Percentiles rank a stretch among this genome's conserved stretches.
Conservation (phyloP, 2,113 vertebrate genomes). For the Ictidomys tridecemlineatus region DNA sequence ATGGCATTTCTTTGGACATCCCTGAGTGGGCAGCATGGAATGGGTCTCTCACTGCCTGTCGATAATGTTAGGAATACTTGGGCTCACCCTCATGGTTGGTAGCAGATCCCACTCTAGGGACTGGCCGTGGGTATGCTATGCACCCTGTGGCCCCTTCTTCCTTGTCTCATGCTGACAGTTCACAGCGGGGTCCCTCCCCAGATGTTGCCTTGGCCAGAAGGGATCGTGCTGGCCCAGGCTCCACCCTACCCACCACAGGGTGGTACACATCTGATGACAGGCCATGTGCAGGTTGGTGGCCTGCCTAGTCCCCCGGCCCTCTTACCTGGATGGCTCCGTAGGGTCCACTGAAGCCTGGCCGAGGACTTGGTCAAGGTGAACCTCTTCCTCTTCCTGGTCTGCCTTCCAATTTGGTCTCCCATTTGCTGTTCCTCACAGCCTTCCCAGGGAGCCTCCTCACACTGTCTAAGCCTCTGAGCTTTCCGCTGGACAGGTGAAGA, state of each 20-base stretch:
- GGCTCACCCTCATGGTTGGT: not conserved
- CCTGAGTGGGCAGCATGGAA: conserved; percentile 77
- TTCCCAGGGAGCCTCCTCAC: not conserved
- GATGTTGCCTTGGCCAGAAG: not conserved
- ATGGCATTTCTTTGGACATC: conserved; percentile 60
- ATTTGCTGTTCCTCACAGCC: not conserved
- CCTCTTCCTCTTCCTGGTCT: not conserved
- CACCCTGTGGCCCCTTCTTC: too few relatives aligned
- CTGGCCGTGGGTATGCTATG: not conserved
- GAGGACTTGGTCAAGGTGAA: not conserved
- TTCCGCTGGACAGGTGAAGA: not conserved
- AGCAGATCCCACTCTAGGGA: not conserved
- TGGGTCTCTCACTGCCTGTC: conserved; percentile 65
- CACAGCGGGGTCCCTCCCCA: not conserved
- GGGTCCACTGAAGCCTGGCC: not conserved
- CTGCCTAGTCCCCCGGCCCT: not conserved
- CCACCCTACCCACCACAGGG: too few relatives aligned
- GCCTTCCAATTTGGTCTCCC: not conserved
- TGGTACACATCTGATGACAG: too few relatives aligned
- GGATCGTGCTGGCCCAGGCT: not conserved
- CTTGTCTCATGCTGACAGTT: not conserved
- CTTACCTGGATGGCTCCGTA: rapidly evolving
- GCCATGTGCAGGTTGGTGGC: not conserved
- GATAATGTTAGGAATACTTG: conserved; percentile 54
- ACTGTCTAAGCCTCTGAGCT: not conserved